Evolutionary conservation across 2,797 vertebrate genomes (phyloP).

Genomic region (Acrocephalus scirpaceus): DNA sequence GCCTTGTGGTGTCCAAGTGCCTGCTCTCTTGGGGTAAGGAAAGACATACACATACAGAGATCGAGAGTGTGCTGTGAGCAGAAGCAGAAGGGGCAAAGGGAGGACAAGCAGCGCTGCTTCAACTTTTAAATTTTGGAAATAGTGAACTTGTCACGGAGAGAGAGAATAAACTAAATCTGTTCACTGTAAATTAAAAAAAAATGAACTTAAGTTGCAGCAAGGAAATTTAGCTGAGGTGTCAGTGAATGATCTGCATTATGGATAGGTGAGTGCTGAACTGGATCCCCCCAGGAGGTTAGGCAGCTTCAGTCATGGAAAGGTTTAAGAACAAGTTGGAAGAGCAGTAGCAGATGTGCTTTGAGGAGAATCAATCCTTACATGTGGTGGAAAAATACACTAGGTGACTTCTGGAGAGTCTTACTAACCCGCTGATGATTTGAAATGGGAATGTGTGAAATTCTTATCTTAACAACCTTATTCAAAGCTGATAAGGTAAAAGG

Average conservation of each 20-base stretch:
- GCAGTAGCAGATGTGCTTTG: not conserved
- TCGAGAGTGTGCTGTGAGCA: not conserved
- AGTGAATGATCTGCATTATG: not conserved
- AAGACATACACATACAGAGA: not conserved
- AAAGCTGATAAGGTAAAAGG: not conserved
- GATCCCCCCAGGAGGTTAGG: not conserved
- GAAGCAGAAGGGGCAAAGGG: not conserved
- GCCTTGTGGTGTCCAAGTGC: not conserved
- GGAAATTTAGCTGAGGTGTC: not conserved
- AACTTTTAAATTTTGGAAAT: not conserved
- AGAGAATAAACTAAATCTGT: not conserved
- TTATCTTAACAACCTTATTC: not conserved
- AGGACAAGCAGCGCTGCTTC: not conserved
- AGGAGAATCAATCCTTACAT: not conserved
- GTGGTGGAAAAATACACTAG: not conserved
- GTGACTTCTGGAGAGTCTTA: not conserved
- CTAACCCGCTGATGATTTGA: not conserved
- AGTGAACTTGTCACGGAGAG: not conserved
- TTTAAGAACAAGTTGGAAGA: not conserved
- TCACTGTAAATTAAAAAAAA: not conserved
- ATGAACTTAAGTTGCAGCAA: not conserved
- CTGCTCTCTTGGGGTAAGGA: constrained; percentile 16
- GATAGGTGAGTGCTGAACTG: not conserved
- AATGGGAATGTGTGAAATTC: not conserved
- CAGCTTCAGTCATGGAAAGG: not conserved